Evolutionary conservation across 2,113 vertebrate genomes (phyloP), one percentile per base, ranked within the genome.

Genomic region (Cheirogaleus medius): DNA sequence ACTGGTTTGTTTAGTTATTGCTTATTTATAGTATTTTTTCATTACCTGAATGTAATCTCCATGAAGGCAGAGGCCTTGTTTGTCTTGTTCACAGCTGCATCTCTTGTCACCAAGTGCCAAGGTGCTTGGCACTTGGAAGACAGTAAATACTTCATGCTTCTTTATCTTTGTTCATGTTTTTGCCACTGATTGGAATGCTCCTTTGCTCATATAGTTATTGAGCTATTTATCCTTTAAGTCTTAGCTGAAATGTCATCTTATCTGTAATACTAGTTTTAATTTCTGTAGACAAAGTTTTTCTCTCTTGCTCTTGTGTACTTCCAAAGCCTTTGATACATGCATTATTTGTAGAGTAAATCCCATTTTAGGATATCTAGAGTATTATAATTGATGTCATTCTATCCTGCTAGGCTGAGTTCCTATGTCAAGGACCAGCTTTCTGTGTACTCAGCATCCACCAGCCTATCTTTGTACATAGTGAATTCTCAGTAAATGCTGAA

Each of bases 261-360:
- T 39, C 32, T 91, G n/a, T 77, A 87, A 78, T 49, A 93, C 68
- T 34, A 39, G 21, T 88, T 94, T 91, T 91, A 93, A 71, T 95
- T 34, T 94, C 56, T 64, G 25, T 71, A 47, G 86, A 81, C 18
- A 25, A 52, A 94, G 64, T 69, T 87, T 85, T 87, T 73, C 32
- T 87, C 32, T 84, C 56, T 71, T 66, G 27, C 11, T 94, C 29
- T 85, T 89, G 18, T 71, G 66, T 89, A 39, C 73, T 56, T 63
- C 18, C 60, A 78, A 71, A 88, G 73, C 25, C 32, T 27, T 68
- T 87, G 76, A 47, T 54, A 58, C 18, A 44, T 32, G 52, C 17
- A 49, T 63, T 49, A 32, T 88, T 80, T 92, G 71, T 39, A 80
- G 37, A 84, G 25, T 83, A 78, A 86, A 95, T 52, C 21, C 74